phyloP scores from a whole-genome alignment of 2,888 invertebrate species.

The Lydus trimaculatus region DNA sequence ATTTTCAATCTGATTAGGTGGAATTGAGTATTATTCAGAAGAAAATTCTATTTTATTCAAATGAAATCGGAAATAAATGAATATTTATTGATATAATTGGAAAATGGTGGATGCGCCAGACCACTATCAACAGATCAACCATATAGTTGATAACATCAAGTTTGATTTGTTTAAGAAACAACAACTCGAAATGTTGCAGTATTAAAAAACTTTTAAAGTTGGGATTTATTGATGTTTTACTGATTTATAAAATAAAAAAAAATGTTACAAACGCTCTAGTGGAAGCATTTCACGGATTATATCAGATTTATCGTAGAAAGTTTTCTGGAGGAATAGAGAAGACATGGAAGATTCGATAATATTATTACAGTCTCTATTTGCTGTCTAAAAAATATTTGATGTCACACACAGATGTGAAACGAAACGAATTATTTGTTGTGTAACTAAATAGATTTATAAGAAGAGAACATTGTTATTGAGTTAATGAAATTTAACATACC shows the following conservation, averaged over 20 bases:
- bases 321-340: background rate
- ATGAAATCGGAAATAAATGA: background rate
- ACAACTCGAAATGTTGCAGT: background rate
- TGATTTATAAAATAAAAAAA: background rate
- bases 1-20: background rate
- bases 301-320: background rate
- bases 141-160: too few relatives aligned
- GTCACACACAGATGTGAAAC: slow-evolving; percentile 16
- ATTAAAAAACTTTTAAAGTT: background rate
- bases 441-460: background rate
- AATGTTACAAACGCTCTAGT: too few relatives aligned
- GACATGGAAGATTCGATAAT: background rate
- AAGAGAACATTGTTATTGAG: slow-evolving; percentile 8
- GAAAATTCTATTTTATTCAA: background rate
- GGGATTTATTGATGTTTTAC: background rate
- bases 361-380: background rate
- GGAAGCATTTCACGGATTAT: background rate
- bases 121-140: background rate
- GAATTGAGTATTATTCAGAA: too few relatives aligned
- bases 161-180: too few relatives aligned
- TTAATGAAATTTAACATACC: slow-evolving; percentile 62
- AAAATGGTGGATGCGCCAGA: slow-evolving; percentile 4
- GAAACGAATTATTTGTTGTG: slow-evolving; percentile 1
- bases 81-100: background rate
- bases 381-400: background rate